Evolutionary conservation across 2,888 invertebrate species (phyloP), one percentile per base, ranked within the genome.

Genomic region (Heliconius ethilla): DNA sequence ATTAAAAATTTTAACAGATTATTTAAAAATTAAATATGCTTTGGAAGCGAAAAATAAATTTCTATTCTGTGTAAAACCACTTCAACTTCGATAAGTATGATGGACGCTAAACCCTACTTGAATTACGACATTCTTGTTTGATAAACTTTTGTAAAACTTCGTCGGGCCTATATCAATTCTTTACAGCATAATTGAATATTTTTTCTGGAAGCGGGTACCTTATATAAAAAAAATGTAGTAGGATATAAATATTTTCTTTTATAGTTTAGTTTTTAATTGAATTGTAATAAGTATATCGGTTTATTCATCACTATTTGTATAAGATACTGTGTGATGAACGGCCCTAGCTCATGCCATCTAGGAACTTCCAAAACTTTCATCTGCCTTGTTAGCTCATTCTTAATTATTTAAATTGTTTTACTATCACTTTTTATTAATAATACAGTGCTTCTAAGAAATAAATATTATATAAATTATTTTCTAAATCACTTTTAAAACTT

Each of bases 21-120:
- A 51, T 51, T 51, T 22, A 22, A 18, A 18, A 51, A 51, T 40
- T 25, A 40, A 69, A 25, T 25, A 33, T 25, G 59, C 25, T 72
- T 59, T 33, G n/a, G 51, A 18, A 72, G 59, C 37, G 9, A 72
- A 59, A 72, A 72, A 72, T 37, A 37, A 55, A 33, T 45, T 67
- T 66, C 9, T 45, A 55, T 33, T 33, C 51, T 18, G 27, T 51
- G 45, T 51, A 55, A 75, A 75, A 55, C 55, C 29, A 67, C 66
- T 67, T 18, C 25, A n/a, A 33, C 51, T 51, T 75, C 33, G n/a
- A 67, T 51, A 67, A 75, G 55, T 66, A 59, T 72, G 59, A 72
- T 75, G 40, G 45, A 66, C 51, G 72, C 15, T 59, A 72, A 72
- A 55, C 59, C 37, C 72, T 59, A 72, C 55, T 72, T 72, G 15